A percentile compares a stretch with the other conserved stretches of the same genome.
phyloP scores from a whole-genome alignment of 2,113 vertebrate genomes.

The Axis porcinus region DNA sequence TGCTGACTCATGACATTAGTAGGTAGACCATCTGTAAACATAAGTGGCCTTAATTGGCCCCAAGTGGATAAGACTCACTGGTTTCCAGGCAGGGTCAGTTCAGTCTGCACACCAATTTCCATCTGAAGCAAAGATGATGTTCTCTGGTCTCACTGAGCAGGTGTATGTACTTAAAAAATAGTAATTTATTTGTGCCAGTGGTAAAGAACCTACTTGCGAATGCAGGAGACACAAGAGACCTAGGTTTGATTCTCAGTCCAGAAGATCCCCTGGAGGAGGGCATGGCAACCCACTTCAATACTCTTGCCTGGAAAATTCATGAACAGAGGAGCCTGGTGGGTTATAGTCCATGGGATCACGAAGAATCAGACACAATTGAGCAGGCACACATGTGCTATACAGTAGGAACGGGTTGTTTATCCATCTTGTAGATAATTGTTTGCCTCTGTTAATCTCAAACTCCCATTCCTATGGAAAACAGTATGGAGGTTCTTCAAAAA shows the following conservation, averaged over 20 bases:
- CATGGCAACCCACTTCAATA: neutral
- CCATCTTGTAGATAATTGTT: neutral
- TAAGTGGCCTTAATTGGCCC: neutral
- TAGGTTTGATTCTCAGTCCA: neutral
- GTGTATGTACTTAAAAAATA: neutral
- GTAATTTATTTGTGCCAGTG: neutral
- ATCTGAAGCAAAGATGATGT: neutral
- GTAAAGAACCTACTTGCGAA: neutral
- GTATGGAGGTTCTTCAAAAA: neutral
- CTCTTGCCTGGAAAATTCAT: neutral
- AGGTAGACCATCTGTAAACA: constrained; percentile 27
- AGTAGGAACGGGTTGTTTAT: neutral
- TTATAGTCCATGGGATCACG: neutral
- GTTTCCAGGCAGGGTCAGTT: neutral
- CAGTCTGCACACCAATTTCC: neutral
- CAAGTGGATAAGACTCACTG: neutral
- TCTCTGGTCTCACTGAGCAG: neutral
- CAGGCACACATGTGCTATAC: neutral
- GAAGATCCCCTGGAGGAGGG: neutral
- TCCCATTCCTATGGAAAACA: neutral
- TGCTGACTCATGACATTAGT: neutral
- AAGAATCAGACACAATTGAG: neutral
- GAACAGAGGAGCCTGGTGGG: neutral
- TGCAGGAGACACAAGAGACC: neutral
- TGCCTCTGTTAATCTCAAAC: neutral